These are phyloP conservation scores for Gnathonemus echidnorhynchus DNA, from an alignment of 2,113 vertebrate species.

Conservation along the genomic window DNA sequence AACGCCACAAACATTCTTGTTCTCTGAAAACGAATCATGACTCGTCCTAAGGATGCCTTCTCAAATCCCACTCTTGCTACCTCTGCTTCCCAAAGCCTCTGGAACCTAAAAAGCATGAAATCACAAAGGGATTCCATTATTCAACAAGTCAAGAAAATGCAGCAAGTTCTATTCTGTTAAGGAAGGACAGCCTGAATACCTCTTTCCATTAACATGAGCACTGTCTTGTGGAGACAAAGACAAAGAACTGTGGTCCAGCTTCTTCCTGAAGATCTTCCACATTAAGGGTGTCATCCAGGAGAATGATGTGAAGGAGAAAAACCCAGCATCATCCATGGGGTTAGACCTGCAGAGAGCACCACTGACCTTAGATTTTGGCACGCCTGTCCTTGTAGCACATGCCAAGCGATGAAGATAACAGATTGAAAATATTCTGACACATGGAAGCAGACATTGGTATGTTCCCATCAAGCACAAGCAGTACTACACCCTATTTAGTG, in stretches of 20 bases:
- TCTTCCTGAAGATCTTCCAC: conserved; percentile 55
- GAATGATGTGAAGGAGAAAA: conserved; percentile 61
- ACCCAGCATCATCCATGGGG: conserved; percentile 60
- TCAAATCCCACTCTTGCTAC: conserved; percentile 55
- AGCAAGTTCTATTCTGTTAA: neutral
- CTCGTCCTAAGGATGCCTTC: conserved; percentile 57
- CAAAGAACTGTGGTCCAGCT: conserved; percentile 45
- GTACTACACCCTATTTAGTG: neutral
- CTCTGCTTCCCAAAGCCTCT: conserved; percentile 61
- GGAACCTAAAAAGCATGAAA: conserved; percentile 46
- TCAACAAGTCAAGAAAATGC: neutral
- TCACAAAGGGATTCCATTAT: conserved; percentile 4
- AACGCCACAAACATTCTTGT: conserved; percentile 50
- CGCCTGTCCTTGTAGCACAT: neutral
- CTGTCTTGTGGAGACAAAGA: conserved; percentile 53
- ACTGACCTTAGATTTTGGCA: neutral
- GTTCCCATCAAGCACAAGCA: neutral
- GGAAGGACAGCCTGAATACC: conserved; percentile 40
- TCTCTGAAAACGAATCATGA: conserved; percentile 57
- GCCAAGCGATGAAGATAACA: neutral
- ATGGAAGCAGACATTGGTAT: neutral
- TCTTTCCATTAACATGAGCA: conserved; percentile 51
- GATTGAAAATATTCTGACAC: neutral
- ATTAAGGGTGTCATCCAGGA: conserved; percentile 66
- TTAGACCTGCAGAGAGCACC: conserved; percentile 45